Evolutionary conservation across 2,888 invertebrate species (phyloP).

Genomic region (Tanypteryx hageni): DNA sequence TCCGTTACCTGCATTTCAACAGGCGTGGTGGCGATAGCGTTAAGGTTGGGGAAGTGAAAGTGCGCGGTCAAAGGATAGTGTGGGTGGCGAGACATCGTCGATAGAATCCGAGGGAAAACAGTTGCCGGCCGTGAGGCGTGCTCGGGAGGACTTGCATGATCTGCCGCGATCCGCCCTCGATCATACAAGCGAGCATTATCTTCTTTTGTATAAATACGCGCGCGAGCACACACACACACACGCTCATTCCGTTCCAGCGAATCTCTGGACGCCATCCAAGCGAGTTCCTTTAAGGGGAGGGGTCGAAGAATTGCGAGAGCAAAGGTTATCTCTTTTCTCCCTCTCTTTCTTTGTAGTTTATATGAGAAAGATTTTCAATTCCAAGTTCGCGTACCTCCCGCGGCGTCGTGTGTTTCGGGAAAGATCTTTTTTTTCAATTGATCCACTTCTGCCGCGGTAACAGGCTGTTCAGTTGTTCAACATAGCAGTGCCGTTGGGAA

Average conservation of each 20-base stretch:
- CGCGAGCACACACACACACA: neutral
- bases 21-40: neutral
- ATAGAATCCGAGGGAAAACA: neutral
- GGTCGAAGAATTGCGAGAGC: neutral
- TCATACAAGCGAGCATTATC: neutral
- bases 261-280: neutral
- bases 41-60: constrained; percentile 12
- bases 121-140: neutral
- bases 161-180: constrained; percentile 14
- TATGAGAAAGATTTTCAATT: no score
- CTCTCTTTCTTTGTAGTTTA: neutral
- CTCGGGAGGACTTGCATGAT: neutral
- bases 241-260: neutral
- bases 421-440: no score
- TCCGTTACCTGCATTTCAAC: neutral
- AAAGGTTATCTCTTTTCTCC: neutral
- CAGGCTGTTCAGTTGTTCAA: no score
- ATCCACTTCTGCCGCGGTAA: no score
- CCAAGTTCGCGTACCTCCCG: no score
- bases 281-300: neutral
- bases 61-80: neutral
- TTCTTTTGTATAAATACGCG: neutral
- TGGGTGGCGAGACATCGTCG: neutral
- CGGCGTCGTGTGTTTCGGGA: no score
- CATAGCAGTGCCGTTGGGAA: no score